phyloP scores from a whole-genome alignment of 2,113 vertebrate species.

The Carettochelys insculpta region DNA sequence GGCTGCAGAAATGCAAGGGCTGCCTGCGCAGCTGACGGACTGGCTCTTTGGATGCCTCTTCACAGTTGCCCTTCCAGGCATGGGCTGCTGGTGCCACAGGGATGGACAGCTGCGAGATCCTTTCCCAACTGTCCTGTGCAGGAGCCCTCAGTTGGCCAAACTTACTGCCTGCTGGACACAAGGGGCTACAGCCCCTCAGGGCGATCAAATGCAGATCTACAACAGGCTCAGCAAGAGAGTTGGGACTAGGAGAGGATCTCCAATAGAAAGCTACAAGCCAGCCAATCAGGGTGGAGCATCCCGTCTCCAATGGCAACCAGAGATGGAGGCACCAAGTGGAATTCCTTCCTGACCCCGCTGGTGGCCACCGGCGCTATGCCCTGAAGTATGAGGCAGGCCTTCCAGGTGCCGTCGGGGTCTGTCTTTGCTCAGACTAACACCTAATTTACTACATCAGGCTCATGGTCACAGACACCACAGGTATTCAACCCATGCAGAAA shows the following conservation, averaged over 20 bases:
- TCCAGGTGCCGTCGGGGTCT: no score
- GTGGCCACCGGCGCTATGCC: neutral
- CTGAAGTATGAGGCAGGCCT: neutral
- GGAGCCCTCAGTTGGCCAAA: neutral
- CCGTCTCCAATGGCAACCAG: neutral
- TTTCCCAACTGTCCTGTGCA: neutral
- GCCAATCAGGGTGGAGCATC: neutral
- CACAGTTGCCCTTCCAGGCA: neutral
- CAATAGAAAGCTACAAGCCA: neutral
- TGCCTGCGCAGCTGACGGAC: neutral
- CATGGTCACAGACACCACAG: neutral
- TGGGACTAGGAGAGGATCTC: neutral
- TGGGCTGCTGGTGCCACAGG: neutral
- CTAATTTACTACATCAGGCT: neutral
- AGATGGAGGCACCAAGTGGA: neutral
- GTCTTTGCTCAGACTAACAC: no score
- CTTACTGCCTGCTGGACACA: neutral
- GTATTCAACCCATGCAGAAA: neutral
- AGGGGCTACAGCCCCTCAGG: neutral
- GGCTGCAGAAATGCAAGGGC: neutral
- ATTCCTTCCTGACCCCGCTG: neutral
- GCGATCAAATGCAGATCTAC: neutral
- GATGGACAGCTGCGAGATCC: neutral
- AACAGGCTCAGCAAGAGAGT: neutral
- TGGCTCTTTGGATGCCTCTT: neutral